A percentile compares a stretch with the other conserved stretches of the same genome.
These are phyloP conservation scores for Dryobotodes eremita DNA, from an alignment of 2,888 invertebrate species.

Conservation along the genomic window DNA sequence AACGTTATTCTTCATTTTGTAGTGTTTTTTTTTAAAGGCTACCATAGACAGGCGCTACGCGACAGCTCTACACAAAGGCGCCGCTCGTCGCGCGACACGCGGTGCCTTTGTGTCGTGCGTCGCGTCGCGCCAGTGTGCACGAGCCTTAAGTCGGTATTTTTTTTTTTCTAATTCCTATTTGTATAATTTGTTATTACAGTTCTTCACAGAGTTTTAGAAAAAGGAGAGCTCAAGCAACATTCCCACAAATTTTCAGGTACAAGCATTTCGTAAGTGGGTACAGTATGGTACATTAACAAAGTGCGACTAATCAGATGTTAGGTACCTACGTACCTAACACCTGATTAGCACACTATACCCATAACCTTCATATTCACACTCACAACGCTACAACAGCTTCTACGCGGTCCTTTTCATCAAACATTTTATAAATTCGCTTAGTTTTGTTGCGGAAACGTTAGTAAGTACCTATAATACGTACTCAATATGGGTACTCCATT, in stretches of 20 bases:
- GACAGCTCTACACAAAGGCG: too few species aligned
- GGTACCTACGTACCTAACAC: too few species aligned
- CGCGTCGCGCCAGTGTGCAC: too few species aligned
- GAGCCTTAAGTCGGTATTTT: too few species aligned
- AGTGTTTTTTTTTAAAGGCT: too few species aligned
- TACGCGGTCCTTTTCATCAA: not conserved
- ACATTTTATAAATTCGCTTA: not conserved
- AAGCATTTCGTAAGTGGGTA: too few species aligned
- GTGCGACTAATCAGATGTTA: too few species aligned
- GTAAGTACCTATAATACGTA: not conserved
- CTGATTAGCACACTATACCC: not conserved
- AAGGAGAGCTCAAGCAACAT: not conserved
- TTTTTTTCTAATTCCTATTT: slow-evolving; percentile 16
- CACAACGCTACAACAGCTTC: not conserved
- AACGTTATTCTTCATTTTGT: too few species aligned
- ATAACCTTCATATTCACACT: not conserved
- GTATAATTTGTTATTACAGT: slow-evolving; percentile 9
- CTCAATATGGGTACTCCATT: not conserved
- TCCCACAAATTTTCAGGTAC: not conserved
- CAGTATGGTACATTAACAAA: not conserved
- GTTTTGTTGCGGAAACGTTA: not conserved
- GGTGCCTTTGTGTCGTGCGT: too few species aligned
- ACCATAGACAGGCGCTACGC: too few species aligned
- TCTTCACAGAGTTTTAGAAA: slow-evolving; percentile 1
- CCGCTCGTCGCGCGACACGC: too few species aligned